Base-by-base conservation (phyloP, 2,113 vertebrate species). In the Mirza zaza region DNA sequence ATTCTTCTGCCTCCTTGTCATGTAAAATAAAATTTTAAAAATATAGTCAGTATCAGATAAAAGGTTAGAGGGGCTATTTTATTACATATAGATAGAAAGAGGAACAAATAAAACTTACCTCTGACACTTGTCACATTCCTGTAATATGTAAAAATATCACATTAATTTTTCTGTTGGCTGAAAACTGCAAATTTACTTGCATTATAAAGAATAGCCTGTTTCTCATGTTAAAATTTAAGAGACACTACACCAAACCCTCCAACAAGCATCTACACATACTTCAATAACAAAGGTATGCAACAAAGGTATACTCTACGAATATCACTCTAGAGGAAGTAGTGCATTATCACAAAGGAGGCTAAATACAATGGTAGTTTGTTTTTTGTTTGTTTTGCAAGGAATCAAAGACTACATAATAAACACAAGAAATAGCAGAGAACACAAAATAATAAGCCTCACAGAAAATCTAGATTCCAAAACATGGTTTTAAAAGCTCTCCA, bases 51-150 rank as follows among this genome's bases (percentile, higher is more conserved):
- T 71, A 97, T 73, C 76, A 97, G 36, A 70, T 80, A 3, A 68
- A 39, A 65, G 55, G 45, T 70, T 71, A 89, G 86, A 90, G 42
- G 7, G 34, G 23, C 92, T 42, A 89, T 61, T 39, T 90, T 75
- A 95, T 77, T 91, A 59, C 55, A 34, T 61, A 39, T 63, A 55
- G 11, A 23, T 55, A 96, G 50, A 95, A 94, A 96, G 97, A 42
- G 23, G 12, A 73, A 93, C 95, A 87, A 87, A 93, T 85, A 68
- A 42, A 42, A 96, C 97, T 99, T 98, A 99, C 99, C 99, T 99
- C 98, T 99, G 99, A 97, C 99, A 99, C 97, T 99, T 99, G 97
- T 99, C 99, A 98, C 99, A 99, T 85, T 99, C 99, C 99, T 99
- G 95, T 86, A 98, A 98, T 97, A 98, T 89, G 97, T 90, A 97